phyloP scores from a whole-genome alignment of 1,140 invertebrate genomes.

The Xylocopa sonorina region DNA sequence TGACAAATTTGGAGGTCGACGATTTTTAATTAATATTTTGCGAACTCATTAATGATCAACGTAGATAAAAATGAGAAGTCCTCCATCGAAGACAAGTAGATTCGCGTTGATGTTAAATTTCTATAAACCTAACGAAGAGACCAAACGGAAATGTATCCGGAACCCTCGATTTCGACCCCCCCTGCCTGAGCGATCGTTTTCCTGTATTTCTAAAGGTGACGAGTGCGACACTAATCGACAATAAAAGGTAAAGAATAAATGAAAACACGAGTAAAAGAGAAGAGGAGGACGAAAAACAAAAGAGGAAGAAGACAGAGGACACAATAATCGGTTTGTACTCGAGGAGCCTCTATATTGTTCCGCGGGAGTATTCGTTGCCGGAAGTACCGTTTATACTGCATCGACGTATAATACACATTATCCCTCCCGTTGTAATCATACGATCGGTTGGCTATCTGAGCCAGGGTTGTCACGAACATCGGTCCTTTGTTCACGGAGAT shows the following conservation, averaged over 20 bases:
- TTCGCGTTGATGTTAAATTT: neutral
- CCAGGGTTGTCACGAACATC: constrained; percentile 47
- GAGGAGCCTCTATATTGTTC: constrained; percentile 52
- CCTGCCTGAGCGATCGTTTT: neutral
- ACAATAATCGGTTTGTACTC: constrained; percentile 60
- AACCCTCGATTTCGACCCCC: neutral
- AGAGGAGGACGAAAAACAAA: neutral
- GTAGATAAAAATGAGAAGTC: neutral
- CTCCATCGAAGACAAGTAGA: neutral
- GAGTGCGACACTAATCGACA: constrained; percentile 9
- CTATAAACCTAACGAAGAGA: neutral
- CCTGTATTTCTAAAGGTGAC: constrained; percentile 15
- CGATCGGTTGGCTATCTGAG: constrained; percentile 49
- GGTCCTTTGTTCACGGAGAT: constrained; percentile 40
- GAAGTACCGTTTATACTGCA: constrained; percentile 59
- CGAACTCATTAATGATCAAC: too few relatives aligned
- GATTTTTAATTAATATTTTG: neutral
- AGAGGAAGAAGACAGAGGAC: constrained; percentile 31
- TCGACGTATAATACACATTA: constrained; percentile 65
- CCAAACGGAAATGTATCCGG: neutral
- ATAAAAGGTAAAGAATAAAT: neutral
- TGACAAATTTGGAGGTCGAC: too few relatives aligned
- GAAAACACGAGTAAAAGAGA: neutral
- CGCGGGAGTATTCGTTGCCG: constrained; percentile 54
- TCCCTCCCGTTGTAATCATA: constrained; percentile 55